Evolutionary conservation across 64 coral and sea anemone genomes (phyloP).

Genomic region (Catalaphyllia jardinei): DNA sequence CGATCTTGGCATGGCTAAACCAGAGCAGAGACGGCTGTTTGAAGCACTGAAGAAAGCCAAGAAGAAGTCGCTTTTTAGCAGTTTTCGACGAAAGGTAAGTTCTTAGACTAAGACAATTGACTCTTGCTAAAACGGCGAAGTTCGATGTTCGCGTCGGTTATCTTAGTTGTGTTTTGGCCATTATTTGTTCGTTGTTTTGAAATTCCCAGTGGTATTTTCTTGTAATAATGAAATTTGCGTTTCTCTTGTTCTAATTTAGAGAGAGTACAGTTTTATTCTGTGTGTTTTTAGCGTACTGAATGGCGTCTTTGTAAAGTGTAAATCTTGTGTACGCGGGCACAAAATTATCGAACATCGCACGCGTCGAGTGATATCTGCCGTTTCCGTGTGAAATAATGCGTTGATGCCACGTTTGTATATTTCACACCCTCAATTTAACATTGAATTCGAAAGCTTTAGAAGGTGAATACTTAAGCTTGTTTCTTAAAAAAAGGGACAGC

Average conservation of each 20-base stretch:
- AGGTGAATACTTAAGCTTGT: not conserved
- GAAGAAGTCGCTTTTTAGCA: slow-evolving; percentile 75
- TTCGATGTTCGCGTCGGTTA: not conserved
- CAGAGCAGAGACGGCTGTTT: slow-evolving; percentile 88
- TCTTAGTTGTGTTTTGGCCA: not conserved
- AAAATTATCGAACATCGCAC: not conserved
- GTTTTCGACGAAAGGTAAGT: slow-evolving; percentile 87
- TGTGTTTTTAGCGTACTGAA: too few relatives aligned
- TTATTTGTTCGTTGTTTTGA: not conserved
- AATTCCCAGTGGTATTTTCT: not conserved
- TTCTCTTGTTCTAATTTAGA: too few relatives aligned
- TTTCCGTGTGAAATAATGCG: not conserved
- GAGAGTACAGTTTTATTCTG: too few relatives aligned
- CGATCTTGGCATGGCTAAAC: slow-evolving; percentile 92
- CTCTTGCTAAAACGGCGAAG: not conserved
- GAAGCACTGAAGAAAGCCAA: slow-evolving; percentile 91
- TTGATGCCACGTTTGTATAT: not conserved
- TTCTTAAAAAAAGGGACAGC: not conserved
- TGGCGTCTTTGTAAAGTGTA: too few relatives aligned
- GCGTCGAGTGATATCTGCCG: not conserved
- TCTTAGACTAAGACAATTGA: not conserved
- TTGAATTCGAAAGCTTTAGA: too few relatives aligned
- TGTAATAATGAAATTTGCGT: not conserved
- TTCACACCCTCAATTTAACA: not conserved
- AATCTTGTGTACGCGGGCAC: too few relatives aligned